phyloP scores from a whole-genome alignment of 2,888 invertebrate species.

The Lasioglossum vierecki region DNA sequence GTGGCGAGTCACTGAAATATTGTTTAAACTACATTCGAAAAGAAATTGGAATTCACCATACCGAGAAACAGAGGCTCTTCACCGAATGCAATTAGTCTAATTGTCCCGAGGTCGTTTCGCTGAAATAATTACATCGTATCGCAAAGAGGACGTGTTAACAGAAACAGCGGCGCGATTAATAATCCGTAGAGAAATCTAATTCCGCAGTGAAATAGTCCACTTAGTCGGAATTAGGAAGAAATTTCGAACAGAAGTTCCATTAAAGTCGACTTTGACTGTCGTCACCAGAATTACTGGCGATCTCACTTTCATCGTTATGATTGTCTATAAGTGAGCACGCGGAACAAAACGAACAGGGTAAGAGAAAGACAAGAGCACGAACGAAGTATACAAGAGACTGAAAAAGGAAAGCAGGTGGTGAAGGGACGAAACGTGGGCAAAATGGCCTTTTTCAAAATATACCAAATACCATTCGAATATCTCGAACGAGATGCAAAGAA shows the following conservation, averaged over 20 bases:
- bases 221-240: conserved; percentile 6
- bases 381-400: neutral
- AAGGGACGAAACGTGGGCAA: neutral
- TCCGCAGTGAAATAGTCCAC: conserved; percentile 13
- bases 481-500: neutral
- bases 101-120: conserved; percentile 33
- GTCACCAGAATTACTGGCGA: neutral
- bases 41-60: neutral
- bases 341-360: neutral
- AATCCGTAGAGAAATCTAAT: conserved; percentile 22
- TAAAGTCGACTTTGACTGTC: neutral
- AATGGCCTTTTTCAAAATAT: neutral
- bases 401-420: neutral
- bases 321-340: neutral
- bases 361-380: neutral
- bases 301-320: conserved; percentile 1
- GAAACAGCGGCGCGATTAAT: conserved; percentile 32
- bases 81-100: conserved; percentile 40
- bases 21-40: neutral
- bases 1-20: neutral
- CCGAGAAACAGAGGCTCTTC: neutral
- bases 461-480: neutral
- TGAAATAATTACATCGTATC: conserved; percentile 30
- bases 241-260: conserved; percentile 13
- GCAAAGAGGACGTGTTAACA: conserved; percentile 25